Evolutionary conservation across 2,888 invertebrate genomes (phyloP).

Genomic region (Cheilosia urbana): DNA sequence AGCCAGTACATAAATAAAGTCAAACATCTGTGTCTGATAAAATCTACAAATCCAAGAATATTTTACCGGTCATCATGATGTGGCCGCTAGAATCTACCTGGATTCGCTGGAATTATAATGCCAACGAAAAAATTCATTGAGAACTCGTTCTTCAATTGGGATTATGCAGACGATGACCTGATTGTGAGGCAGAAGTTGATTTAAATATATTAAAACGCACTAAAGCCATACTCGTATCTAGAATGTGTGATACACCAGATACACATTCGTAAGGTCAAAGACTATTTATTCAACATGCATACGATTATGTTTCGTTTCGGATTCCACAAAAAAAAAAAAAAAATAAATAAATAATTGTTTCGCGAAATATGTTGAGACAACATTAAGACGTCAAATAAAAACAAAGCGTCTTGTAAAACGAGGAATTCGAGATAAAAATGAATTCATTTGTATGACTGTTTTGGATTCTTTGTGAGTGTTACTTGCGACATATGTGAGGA

Average conservation of each 20-base stretch:
- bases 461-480: not conserved
- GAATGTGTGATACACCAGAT: not conserved
- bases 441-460: not conserved
- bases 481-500: not conserved
- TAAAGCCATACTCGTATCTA: not conserved
- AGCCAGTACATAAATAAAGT: not conserved
- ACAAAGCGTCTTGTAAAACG: not conserved
- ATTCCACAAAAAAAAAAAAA: not conserved
- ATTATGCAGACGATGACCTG: constrained; percentile 26
- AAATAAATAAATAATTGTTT: not conserved
- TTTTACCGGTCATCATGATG: not conserved
- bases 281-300: not conserved
- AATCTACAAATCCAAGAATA: not conserved
- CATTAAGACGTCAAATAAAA: not conserved
- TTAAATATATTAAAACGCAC: not conserved
- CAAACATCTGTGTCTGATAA: not conserved
- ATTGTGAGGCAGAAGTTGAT: constrained; percentile 5
- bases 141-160: constrained; percentile 43
- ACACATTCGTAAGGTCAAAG: not conserved
- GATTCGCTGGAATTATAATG: not conserved
- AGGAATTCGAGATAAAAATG: not conserved
- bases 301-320: not conserved
- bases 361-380: not conserved
- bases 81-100: not conserved
- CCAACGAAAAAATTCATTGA: not conserved